Conservation (phyloP, 2,797 vertebrate genomes). For the Forpus xanthops region DNA sequence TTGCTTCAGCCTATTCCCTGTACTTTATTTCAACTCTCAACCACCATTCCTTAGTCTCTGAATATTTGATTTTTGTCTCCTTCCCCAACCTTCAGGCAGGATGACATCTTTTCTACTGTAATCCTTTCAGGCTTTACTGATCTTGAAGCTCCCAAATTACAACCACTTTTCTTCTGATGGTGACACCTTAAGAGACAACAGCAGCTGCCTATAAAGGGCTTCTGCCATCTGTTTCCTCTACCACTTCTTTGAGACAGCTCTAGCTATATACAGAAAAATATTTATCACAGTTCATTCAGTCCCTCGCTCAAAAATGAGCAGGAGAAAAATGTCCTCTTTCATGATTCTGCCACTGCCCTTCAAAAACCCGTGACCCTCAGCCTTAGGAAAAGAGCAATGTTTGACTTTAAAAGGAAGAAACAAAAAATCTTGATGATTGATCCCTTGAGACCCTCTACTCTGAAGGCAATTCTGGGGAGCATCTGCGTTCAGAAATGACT, state of each 20-base stretch:
- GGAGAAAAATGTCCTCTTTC: slow-evolving; percentile 30
- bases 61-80: background rate
- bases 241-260: slow-evolving; percentile 47
- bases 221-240: slow-evolving; percentile 63
- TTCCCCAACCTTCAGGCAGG: background rate
- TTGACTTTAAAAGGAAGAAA: slow-evolving; percentile 37
- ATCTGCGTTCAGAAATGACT: background rate
- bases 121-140: slow-evolving; percentile 15
- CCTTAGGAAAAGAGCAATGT: slow-evolving; percentile 22
- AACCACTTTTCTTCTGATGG: slow-evolving; percentile 41
- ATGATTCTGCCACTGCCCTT: slow-evolving; percentile 29
- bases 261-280: slow-evolving; percentile 53
- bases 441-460: background rate
- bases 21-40: background rate
- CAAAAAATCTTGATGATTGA: slow-evolving; percentile 17
- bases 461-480: background rate
- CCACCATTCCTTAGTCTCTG: background rate
- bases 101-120: background rate
- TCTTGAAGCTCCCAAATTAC: slow-evolving; percentile 54
- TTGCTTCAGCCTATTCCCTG: background rate
- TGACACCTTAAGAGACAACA: slow-evolving; percentile 66
- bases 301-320: slow-evolving; percentile 50
- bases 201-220: slow-evolving; percentile 62
- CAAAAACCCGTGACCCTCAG: slow-evolving; percentile 32
- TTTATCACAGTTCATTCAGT: slow-evolving; percentile 64